Evolutionary conservation across 2,888 invertebrate species (phyloP), one percentile per base, ranked within the genome.

Genomic region (Polymixis flavicincta): DNA sequence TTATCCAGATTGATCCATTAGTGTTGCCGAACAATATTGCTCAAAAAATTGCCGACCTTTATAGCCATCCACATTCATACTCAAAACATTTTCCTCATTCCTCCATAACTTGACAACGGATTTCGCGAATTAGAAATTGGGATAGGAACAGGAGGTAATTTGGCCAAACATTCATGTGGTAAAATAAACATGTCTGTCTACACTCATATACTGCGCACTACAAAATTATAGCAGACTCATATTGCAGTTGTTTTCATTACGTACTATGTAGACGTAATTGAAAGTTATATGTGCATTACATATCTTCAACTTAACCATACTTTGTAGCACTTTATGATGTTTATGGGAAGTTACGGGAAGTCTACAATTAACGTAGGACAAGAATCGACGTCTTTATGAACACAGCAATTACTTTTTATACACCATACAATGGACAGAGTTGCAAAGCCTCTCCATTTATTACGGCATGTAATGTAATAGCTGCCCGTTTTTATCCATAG

Each of bases 401-500:
- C 22, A 42, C 3, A 54, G 54, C 48, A 59, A 70, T 78, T 70
- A 78, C 32, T 66, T 63, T 81, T 80, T 81, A 32, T 63, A 50
- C 42, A 25, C 0, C 45, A 22, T 28, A 74, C 64, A 82, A 57
- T 55, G 65, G 25, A 50, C 25, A 48, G n/a, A 55, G 32, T 71
- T 22, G 37, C 25, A 37, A 70, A 77, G 71, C 86, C 85, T 74
- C 69, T 87, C 89, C 78, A 80, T 76, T 76, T 67, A 77, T 68
- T 59, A 69, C 48, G 42, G 54, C 68, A 32, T 74, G 59, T 60
- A 57, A 65, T 32, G 25, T 76, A 68, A 60, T 76, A 71, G 65
- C 75, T 85, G 76, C 61, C 37, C 76, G 83, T 79, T 86, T 87
- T 85, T 85, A 82, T 81, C 78, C 83, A 72, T 84, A 87, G 80